Evolutionary conservation across 2,888 invertebrate genomes (phyloP), one percentile per base, ranked within the genome.

Genomic region (Tetranychus truncatus): DNA sequence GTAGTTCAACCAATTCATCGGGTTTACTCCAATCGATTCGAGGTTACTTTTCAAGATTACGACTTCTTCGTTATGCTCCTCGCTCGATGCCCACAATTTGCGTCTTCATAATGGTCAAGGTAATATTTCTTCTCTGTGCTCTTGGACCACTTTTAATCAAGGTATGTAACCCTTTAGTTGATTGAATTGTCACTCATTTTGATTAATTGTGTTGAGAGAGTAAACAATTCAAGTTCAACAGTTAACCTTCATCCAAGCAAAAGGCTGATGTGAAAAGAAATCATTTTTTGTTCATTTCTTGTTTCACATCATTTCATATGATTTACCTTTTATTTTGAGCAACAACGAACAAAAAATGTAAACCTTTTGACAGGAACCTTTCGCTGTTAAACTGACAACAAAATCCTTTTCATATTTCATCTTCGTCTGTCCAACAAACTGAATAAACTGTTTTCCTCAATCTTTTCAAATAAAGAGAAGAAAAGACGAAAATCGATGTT

Each of bases 401-500:
- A 34, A 34, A 34, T 34, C 34, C 34, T 34, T 34, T 34, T 34
- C 34, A 34, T 34, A 34, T 34, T 34, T 5, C 34, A 34, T 34
- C 34, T 34, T 34, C 34, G 5, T 34, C 34, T 34, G 34, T 34
- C 34, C 34, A 34, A 34, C 34, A 34, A 34, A 34, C 34, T 34
- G 34, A 34, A 34, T 34, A 34, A 34, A 34, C 34, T 34, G 34
- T 72, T 21, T 21, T 72, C 44, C 18, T 44, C 2, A 72, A 34
- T 55, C 55, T 9, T 15, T 18, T 24, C 44, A 72, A 72, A 73
- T 73, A 55, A 5, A 55, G 55, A 55, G 9, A 55, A 15, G 55
- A 55, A 55, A 55, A 55, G 55, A 15, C 9, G 7, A 44, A 69
- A 45, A 67, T 80, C 80, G 55, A 55, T 55, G 11, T 55, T 55